Evolutionary conservation across 2,113 vertebrate species (phyloP).

Genomic region (Carassius auratus): DNA sequence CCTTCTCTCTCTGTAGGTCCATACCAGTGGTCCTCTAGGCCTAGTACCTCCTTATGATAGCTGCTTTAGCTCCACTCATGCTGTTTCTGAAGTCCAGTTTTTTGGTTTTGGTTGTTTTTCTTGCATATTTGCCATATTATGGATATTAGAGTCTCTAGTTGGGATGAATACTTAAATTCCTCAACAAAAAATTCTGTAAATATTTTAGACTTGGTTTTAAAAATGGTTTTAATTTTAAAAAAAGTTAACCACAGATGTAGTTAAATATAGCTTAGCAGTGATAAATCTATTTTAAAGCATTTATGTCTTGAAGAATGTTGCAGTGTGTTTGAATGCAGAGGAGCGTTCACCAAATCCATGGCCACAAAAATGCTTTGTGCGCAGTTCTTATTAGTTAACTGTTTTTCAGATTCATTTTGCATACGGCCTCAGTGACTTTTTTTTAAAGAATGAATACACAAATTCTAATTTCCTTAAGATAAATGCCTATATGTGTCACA

Average conservation of each 20-base stretch:
- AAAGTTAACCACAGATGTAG: neutral
- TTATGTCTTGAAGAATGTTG: neutral
- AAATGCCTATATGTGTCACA: neutral
- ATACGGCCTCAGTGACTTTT: constrained; percentile 45
- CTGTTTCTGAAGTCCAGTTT: constrained; percentile 11
- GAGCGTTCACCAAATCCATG: constrained; percentile 21
- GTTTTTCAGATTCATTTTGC: constrained; percentile 50
- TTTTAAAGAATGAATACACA: neutral
- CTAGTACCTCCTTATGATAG: neutral
- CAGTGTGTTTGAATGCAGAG: constrained; percentile 11
- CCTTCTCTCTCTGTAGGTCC: constrained; percentile 52
- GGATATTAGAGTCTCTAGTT: neutral
- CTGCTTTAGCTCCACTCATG: neutral
- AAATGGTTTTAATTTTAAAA: neutral
- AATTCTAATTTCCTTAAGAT: neutral
- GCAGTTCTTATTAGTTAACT: constrained; percentile 39
- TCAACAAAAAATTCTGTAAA: neutral
- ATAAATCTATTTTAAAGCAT: neutral
- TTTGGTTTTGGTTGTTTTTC: neutral
- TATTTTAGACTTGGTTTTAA: neutral
- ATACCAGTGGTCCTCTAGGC: neutral
- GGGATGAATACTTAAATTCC: neutral
- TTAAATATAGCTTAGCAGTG: neutral
- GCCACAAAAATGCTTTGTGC: constrained; percentile 52
- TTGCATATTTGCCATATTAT: neutral